Evolutionary conservation across 2,113 vertebrate genomes (phyloP).

Genomic region (Cyphomyrus discorhynchus): DNA sequence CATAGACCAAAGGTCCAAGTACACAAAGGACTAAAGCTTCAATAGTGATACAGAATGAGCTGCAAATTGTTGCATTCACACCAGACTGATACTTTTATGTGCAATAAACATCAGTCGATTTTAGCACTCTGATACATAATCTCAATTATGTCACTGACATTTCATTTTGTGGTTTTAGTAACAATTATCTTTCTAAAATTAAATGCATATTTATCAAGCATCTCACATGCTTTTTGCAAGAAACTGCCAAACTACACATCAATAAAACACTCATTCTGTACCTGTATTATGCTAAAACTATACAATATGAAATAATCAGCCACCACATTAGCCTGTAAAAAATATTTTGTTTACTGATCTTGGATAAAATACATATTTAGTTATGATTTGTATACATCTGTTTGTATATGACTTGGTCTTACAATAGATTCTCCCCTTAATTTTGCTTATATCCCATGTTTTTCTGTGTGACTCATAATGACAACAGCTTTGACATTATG

Average conservation of each 20-base stretch:
- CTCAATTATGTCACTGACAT: not conserved
- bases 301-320: not conserved
- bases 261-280: not conserved
- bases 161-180: not conserved
- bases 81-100: not conserved
- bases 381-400: not conserved
- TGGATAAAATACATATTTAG: not conserved
- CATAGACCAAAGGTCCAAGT: not conserved
- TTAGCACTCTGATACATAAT: not conserved
- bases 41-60: not conserved
- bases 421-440: not conserved
- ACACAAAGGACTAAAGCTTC: not conserved
- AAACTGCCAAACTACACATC: not conserved
- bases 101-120: not conserved
- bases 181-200: not conserved
- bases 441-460: not conserved
- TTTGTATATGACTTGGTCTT: not conserved
- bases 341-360: not conserved
- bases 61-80: not conserved
- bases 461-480: not conserved
- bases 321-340: not conserved
- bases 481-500: not conserved
- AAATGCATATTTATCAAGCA: not conserved
- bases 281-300: not conserved
- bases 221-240: not conserved